Conservation (phyloP, 2,113 vertebrate genomes). For the Cynocephalus volans region DNA sequence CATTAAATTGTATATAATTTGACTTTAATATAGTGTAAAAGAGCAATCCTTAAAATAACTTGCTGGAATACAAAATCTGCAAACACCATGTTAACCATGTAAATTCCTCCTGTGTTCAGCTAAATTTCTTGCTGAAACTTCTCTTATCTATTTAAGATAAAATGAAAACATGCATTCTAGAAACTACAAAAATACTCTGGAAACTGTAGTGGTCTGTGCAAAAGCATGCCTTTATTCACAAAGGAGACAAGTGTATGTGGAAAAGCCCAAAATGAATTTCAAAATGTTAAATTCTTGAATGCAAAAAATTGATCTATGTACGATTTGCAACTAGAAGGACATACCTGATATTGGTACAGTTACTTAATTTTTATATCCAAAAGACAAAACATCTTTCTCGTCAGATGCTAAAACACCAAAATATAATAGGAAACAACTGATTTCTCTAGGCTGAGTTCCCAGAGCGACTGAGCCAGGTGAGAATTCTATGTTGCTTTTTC, state of each 20-base stretch:
- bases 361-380: conserved; percentile 37
- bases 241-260: background rate
- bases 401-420: background rate
- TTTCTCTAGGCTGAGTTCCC: conserved; percentile 33
- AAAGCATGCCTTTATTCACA: conserved; percentile 11
- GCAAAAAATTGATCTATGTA: background rate
- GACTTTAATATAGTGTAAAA: background rate
- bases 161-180: conserved; percentile 62
- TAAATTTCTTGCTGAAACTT: conserved; percentile 47
- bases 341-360: background rate
- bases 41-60: conserved; percentile 38
- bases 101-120: background rate
- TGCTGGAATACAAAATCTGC: background rate
- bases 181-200: conserved; percentile 22
- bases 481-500: background rate
- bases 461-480: conserved; percentile 24
- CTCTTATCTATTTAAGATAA: conserved; percentile 53
- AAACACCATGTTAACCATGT: background rate
- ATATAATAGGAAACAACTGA: background rate
- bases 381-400: conserved; percentile 41
- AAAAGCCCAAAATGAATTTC: background rate
- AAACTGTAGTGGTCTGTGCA: background rate
- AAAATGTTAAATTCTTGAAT: conserved; percentile 5
- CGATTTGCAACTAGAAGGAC: background rate
- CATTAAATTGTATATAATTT: conserved; percentile 35